Conservation (phyloP, 2,888 invertebrate species). For the Cremastinae sp. region DNA sequence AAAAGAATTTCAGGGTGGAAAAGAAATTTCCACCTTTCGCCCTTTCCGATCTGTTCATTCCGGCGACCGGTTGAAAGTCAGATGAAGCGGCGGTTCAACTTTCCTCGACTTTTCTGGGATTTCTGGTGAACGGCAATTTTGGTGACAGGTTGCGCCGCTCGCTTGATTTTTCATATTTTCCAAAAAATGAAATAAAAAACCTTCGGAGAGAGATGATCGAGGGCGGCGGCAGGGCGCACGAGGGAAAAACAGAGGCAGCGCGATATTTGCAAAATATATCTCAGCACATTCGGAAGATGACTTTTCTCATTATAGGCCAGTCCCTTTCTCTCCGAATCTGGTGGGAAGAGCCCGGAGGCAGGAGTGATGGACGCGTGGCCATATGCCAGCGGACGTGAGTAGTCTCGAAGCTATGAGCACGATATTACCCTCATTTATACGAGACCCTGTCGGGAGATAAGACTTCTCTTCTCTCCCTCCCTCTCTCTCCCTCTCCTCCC, state of each 20-base stretch:
- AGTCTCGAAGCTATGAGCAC: slow-evolving; percentile 63
- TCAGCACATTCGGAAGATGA: slow-evolving; percentile 52
- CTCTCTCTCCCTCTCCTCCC: slow-evolving; percentile 24
- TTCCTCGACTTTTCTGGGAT: too few species aligned
- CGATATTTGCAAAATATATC: slow-evolving; percentile 51
- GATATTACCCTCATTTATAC: slow-evolving; percentile 66
- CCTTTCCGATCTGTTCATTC: too few species aligned
- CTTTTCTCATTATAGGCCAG: slow-evolving; percentile 60
- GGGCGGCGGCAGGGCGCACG: background rate
- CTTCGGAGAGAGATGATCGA: too few species aligned
- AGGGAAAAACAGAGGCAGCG: slow-evolving; percentile 5
- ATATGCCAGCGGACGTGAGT: slow-evolving; percentile 63
- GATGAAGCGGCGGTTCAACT: too few species aligned
- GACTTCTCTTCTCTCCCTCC: slow-evolving; percentile 57
- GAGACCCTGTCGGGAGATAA: slow-evolving; percentile 61
- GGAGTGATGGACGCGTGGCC: slow-evolving; percentile 62
- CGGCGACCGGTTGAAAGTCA: too few species aligned
- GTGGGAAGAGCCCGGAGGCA: slow-evolving; percentile 20
- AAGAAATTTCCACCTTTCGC: background rate
- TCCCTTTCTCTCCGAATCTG: slow-evolving; percentile 43
- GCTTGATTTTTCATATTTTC: too few species aligned
- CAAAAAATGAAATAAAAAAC: too few species aligned
- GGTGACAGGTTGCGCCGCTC: too few species aligned
- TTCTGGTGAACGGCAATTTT: too few species aligned
- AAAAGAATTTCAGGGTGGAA: background rate